Conservation (phyloP, 2,888 invertebrate species). For the Ophraella communa region DNA sequence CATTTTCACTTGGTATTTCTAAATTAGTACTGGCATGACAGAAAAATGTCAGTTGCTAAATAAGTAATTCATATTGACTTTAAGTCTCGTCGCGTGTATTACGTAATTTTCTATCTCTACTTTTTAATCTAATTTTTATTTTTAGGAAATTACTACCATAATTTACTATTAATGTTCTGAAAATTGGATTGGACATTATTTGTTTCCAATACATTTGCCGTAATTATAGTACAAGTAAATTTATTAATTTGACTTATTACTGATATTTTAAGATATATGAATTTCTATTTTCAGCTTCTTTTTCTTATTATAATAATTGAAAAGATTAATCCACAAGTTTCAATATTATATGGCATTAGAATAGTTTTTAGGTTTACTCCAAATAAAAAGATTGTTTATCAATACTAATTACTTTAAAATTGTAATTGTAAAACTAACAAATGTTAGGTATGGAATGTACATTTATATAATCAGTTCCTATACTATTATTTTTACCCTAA, state of each 20-base stretch:
- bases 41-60: not conserved
- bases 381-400: too few relatives aligned
- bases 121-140: not conserved
- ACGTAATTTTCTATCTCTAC: not conserved
- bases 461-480: too few relatives aligned
- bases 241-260: not conserved
- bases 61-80: not conserved
- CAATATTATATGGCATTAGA: too few relatives aligned
- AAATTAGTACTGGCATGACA: not conserved
- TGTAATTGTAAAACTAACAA: too few relatives aligned
- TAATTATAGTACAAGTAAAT: not conserved
- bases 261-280: too few relatives aligned
- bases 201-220: not conserved
- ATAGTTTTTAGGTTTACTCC: too few relatives aligned
- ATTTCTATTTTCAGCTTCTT: too few relatives aligned
- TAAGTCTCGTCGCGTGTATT: not conserved
- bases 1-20: not conserved
- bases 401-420: too few relatives aligned
- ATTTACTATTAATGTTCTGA: not conserved
- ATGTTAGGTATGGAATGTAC: too few relatives aligned
- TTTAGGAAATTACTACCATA: not conserved
- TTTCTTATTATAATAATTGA: too few relatives aligned
- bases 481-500: too few relatives aligned
- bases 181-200: not conserved
- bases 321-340: too few relatives aligned